Evolutionary conservation across 2,888 invertebrate genomes (phyloP).

Genomic region (Cephus spinipes): DNA sequence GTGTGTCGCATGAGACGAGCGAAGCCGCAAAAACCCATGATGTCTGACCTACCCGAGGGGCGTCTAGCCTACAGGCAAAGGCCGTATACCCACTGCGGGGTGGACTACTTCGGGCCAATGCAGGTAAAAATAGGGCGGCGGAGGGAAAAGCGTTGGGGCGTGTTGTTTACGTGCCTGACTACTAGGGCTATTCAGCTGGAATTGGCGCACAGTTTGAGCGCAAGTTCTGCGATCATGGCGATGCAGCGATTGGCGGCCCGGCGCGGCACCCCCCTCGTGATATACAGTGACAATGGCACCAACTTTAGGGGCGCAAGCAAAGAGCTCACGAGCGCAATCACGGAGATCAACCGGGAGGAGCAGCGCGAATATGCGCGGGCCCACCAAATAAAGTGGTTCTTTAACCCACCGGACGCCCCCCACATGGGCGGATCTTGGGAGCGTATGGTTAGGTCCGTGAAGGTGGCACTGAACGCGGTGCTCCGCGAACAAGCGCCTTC

Average conservation of each 20-base stretch:
- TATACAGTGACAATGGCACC: constrained; percentile 24
- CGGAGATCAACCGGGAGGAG: not conserved
- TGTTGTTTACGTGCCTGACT: constrained; percentile 30
- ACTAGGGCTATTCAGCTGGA: constrained; percentile 30
- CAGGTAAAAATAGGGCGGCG: constrained; percentile 21
- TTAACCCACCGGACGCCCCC: constrained; percentile 24
- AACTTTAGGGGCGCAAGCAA: constrained; percentile 18
- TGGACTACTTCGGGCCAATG: constrained; percentile 29
- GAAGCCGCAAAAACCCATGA: constrained; percentile 18
- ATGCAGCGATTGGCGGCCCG: constrained; percentile 24
- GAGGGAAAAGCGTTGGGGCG: constrained; percentile 26
- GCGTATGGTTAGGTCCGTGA: constrained; percentile 17
- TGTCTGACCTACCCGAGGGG: constrained; percentile 23
- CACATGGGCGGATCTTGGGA: constrained; percentile 31
- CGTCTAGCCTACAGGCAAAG: constrained; percentile 18
- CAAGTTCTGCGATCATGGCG: constrained; percentile 17
- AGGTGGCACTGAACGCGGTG: constrained; percentile 10
- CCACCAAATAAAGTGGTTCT: constrained; percentile 15
- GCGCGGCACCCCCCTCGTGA: constrained; percentile 15
- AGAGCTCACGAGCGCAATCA: constrained; percentile 13
- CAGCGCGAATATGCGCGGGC: constrained; percentile 1
- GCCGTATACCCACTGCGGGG: constrained; percentile 25
- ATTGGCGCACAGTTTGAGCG: constrained; percentile 16
- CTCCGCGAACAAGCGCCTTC: constrained; percentile 11
- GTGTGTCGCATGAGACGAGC: constrained; percentile 17